Conservation (phyloP, 1,140 invertebrate species). For the Marisa cornuarietis region DNA sequence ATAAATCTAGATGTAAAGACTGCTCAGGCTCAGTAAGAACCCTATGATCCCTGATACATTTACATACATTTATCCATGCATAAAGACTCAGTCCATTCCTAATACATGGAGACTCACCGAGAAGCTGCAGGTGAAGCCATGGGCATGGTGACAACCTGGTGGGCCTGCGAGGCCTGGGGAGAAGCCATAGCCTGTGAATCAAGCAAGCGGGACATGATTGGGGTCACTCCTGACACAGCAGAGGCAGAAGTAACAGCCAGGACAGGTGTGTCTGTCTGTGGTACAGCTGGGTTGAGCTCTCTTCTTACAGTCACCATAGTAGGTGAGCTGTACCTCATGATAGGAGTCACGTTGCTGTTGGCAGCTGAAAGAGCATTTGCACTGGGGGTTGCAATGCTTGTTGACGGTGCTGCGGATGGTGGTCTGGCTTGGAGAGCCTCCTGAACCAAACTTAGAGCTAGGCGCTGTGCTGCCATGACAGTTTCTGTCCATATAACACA, state of each 20-base stretch:
- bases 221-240: neutral
- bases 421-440: constrained; percentile 62
- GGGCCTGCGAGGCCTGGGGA: no score
- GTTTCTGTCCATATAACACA: constrained; percentile 27
- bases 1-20: no score
- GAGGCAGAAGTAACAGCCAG: constrained; percentile 4
- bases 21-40: no score
- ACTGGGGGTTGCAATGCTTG: neutral
- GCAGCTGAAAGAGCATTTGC: neutral
- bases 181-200: neutral
- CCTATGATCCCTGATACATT: no score
- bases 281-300: constrained; percentile 21
- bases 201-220: constrained; percentile 17
- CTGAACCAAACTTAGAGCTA: constrained; percentile 68
- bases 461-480: constrained; percentile 57
- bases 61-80: no score
- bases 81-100: no score
- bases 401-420: neutral
- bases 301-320: constrained; percentile 17
- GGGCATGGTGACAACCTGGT: no score
- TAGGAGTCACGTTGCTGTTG: neutral
- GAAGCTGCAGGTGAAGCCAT: neutral
- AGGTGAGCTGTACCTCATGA: constrained; percentile 10
- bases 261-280: neutral
- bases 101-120: neutral